These are phyloP conservation scores for Mus caroli DNA, from an alignment of 2,797 vertebrate genomes.

Conservation along the genomic window DNA sequence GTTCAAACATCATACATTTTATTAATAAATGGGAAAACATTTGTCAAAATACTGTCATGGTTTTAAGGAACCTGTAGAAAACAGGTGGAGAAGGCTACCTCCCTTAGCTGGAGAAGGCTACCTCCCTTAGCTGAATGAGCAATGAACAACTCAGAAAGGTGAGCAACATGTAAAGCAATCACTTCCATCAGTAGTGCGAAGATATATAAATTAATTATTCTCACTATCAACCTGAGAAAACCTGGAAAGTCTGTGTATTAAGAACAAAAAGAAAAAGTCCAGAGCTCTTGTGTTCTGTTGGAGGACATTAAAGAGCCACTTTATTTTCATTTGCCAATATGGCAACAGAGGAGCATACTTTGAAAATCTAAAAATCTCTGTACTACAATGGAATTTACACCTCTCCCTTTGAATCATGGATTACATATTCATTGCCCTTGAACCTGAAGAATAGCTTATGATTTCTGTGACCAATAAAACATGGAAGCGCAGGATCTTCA, in stretches of 20 bases:
- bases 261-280: not conserved
- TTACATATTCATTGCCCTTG: not conserved
- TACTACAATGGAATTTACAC: not conserved
- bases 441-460: not conserved
- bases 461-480: not conserved
- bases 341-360: not conserved
- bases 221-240: constrained; percentile 16
- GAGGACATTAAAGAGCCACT: not conserved
- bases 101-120: not conserved
- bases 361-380: not conserved
- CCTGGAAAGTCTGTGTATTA: not conserved
- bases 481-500: not conserved
- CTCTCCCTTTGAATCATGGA: not conserved
- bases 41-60: not conserved
- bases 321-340: not conserved
- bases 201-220: not conserved
- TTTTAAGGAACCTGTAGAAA: constrained; percentile 22
- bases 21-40: not conserved
- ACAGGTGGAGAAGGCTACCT: not conserved
- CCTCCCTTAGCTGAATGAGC: not conserved
- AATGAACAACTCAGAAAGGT: constrained; percentile 32
- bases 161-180: not conserved
- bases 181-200: not conserved
- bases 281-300: not conserved
- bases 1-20: not conserved